Evolutionary conservation across 2,113 vertebrate genomes (phyloP).

Genomic region (Silurus asotus): DNA sequence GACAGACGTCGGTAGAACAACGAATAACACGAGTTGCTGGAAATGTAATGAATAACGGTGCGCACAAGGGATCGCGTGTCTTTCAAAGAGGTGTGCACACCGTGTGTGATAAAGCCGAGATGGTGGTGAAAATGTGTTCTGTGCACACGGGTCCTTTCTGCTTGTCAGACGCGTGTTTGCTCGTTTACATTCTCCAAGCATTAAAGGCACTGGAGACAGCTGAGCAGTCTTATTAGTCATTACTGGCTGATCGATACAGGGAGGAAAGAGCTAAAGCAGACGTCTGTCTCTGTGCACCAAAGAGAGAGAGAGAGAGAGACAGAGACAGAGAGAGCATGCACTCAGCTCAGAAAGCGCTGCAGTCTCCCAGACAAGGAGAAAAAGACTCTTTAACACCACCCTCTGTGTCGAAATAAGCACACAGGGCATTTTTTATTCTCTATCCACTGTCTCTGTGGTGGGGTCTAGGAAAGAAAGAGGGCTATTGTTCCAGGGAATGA

Average conservation of each 20-base stretch:
- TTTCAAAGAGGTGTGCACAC: neutral
- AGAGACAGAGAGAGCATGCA: conserved; percentile 12
- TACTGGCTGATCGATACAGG: conserved; percentile 62
- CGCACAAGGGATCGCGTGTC: neutral
- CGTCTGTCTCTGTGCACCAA: conserved; percentile 67
- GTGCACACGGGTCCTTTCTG: conserved; percentile 10
- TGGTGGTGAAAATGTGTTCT: conserved; percentile 25
- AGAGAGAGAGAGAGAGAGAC: conserved; percentile 56
- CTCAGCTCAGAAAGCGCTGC: conserved; percentile 37
- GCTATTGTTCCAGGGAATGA: conserved; percentile 51
- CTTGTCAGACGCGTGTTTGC: conserved; percentile 41
- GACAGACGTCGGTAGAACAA: conserved; percentile 22
- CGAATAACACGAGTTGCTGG: conserved; percentile 31
- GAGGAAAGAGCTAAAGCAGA: conserved; percentile 63
- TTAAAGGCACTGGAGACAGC: conserved; percentile 53
- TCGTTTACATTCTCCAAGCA: conserved; percentile 49
- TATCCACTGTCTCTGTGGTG: conserved; percentile 48
- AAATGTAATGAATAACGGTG: conserved; percentile 8
- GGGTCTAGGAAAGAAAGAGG: conserved; percentile 47
- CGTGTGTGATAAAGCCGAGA: conserved; percentile 32
- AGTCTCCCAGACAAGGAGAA: conserved; percentile 48
- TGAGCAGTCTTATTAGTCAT: conserved; percentile 62
- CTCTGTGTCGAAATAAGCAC: conserved; percentile 43
- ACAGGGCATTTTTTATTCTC: conserved; percentile 50
- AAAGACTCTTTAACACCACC: conserved; percentile 53